Evolutionary conservation across 1,140 invertebrate genomes (phyloP), one percentile per base, ranked within the genome.

Genomic region (Hestina assimilis): DNA sequence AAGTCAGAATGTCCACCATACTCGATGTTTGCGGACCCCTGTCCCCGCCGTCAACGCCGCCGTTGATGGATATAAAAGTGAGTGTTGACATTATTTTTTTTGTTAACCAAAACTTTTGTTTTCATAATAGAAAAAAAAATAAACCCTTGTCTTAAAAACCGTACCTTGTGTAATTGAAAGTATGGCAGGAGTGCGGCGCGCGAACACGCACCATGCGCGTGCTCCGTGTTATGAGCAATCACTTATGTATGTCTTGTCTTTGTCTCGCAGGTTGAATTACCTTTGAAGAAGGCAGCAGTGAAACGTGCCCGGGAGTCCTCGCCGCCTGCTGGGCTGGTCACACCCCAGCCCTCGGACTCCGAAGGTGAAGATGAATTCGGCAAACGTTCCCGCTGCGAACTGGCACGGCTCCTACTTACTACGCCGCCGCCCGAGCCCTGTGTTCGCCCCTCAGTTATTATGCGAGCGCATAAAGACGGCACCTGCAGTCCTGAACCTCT

Each of bases 391-490:
- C 81, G 81, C 9, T 85, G 80, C 66, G 89, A 89, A 56, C 68
- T 89, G 47, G 84, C 78, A 48, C 69, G 87, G 4, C 79, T 85
- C 46, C 75, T 89, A 40, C 82, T 80, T 9, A 72, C 74, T 38
- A 86, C 87, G 40, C 86, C 87, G 24, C 88, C 89, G 47, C 87
- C 87, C 23, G 85, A 89, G 72, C 79, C 83, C 52, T 71, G 75
- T 60, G 50, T 54, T 31, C 61, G 79, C 12, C 81, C 86, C 46
- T 89, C 89, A 3, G 95, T 96, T 50, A 96, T 96, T 59, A 95
- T 95, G 93, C 91, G 91, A 50, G 95, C 93, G 0, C 93, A 94
- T 69, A 92, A 93, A 47, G 93, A 94, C 69, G 94, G 94, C 23
- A 92, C 92, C 24, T 94, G 91, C 83, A 92, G 89, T 48, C 91